These are phyloP conservation scores for Schizaphis graminum DNA, from an alignment of 2,888 invertebrate species.

Conservation along the genomic window DNA sequence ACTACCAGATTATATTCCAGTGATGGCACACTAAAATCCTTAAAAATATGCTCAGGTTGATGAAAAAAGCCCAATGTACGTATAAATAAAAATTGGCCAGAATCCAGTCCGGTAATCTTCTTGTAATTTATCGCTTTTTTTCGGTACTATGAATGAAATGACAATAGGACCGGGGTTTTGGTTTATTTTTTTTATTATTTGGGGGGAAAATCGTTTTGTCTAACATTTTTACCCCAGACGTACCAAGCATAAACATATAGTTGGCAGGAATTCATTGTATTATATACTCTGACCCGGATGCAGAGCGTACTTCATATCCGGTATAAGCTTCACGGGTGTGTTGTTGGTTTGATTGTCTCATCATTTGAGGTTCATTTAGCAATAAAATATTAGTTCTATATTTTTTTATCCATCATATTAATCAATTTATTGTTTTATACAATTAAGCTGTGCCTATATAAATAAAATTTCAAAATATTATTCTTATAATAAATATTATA, in stretches of 20 bases:
- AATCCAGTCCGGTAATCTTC: constrained; percentile 63
- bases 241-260: constrained; percentile 46
- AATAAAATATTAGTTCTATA: not conserved
- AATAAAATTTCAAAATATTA: not conserved
- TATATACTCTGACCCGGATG: constrained; percentile 28
- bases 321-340: constrained; percentile 30
- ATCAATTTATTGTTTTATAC: not conserved
- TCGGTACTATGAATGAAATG: constrained; percentile 61
- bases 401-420: not conserved
- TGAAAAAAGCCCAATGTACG: constrained; percentile 47
- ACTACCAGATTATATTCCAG: not conserved
- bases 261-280: constrained; percentile 56
- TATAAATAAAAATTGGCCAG: constrained; percentile 64
- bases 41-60: constrained; percentile 57
- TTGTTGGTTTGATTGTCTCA: constrained; percentile 39
- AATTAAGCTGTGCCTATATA: not conserved
- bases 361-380: constrained; percentile 48
- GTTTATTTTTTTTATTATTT: constrained; percentile 57
- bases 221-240: constrained; percentile 42
- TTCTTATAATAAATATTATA: not conserved
- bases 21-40: constrained; percentile 44
- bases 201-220: constrained; percentile 63
- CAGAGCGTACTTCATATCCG: constrained; percentile 41
- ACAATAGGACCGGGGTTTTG: constrained; percentile 59
- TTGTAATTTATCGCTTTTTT: constrained; percentile 60